phyloP scores from a whole-genome alignment of 2,113 vertebrate genomes.

The Hypanus sabinus region DNA sequence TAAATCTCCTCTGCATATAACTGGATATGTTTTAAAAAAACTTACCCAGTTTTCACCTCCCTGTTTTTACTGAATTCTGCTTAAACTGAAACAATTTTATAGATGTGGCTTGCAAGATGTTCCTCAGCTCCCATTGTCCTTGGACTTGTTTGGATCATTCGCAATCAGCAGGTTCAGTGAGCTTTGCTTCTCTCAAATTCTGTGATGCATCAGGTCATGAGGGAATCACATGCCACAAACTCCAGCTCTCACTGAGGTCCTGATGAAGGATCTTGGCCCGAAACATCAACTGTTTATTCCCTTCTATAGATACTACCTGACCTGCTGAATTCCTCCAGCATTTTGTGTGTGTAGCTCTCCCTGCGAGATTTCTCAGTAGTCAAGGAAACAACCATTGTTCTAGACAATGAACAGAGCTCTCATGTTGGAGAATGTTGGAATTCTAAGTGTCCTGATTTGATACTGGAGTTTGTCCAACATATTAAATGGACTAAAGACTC shows the following conservation, averaged over 20 bases:
- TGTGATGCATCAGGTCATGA: background rate
- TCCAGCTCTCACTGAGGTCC: background rate
- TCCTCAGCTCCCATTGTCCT: background rate
- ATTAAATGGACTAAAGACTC: background rate
- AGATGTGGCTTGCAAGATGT: background rate
- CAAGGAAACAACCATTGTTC: no score
- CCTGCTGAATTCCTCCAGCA: no score
- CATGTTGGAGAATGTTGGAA: no score
- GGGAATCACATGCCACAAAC: background rate
- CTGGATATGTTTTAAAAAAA: background rate
- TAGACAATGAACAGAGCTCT: no score
- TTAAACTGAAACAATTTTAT: background rate
- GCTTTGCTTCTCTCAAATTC: background rate
- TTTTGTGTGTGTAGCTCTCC: no score
- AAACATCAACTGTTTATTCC: no score
- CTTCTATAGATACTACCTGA: no score
- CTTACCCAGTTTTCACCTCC: background rate
- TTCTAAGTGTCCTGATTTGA: background rate
- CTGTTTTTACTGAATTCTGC: background rate
- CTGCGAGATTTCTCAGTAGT: no score
- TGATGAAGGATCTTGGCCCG: no score
- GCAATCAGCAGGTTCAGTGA: background rate
- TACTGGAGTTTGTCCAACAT: background rate
- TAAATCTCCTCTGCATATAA: no score
- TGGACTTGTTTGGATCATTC: background rate